phyloP scores from a whole-genome alignment of 2,888 invertebrate species.

The Poecilobothrus nobilitatus region DNA sequence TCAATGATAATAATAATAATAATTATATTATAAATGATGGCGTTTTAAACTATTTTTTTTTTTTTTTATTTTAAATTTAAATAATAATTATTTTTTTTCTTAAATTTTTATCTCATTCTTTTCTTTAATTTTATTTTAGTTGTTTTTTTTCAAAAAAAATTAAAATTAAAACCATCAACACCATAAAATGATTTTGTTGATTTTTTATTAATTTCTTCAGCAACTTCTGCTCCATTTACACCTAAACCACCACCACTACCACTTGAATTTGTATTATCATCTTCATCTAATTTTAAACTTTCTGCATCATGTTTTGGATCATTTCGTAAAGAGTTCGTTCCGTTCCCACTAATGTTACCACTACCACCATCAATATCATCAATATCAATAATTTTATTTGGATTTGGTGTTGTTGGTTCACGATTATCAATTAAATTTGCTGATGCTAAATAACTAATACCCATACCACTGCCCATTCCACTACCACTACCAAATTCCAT shows the following conservation, averaged over 20 bases:
- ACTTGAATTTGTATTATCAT: conserved; percentile 24
- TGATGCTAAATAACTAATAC: conserved; percentile 4
- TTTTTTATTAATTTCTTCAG: conserved; percentile 2
- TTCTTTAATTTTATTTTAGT: neutral
- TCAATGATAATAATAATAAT: neutral
- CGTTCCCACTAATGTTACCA: neutral
- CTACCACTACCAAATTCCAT: conserved; percentile 24
- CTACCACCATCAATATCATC: conserved; percentile 28
- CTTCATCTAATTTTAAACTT: conserved; percentile 33
- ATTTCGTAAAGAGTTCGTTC: conserved; percentile 5
- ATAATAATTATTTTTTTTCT: neutral
- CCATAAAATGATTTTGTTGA: neutral
- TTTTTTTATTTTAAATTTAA: neutral
- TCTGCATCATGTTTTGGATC: conserved; percentile 39
- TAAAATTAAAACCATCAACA: neutral
- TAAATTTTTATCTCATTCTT: neutral
- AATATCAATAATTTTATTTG: conserved; percentile 28
- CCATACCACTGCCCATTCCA: conserved; percentile 26
- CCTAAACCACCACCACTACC: neutral
- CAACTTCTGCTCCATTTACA: neutral
- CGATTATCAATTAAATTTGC: conserved; percentile 22
- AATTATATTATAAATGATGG: conserved; percentile 1
- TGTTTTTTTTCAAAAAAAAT: neutral
- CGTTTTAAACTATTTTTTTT: neutral
- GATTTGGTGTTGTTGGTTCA: conserved; percentile 34